phyloP scores from a whole-genome alignment of 2,113 vertebrate species.

The Tetraodon nigroviridis region DNA sequence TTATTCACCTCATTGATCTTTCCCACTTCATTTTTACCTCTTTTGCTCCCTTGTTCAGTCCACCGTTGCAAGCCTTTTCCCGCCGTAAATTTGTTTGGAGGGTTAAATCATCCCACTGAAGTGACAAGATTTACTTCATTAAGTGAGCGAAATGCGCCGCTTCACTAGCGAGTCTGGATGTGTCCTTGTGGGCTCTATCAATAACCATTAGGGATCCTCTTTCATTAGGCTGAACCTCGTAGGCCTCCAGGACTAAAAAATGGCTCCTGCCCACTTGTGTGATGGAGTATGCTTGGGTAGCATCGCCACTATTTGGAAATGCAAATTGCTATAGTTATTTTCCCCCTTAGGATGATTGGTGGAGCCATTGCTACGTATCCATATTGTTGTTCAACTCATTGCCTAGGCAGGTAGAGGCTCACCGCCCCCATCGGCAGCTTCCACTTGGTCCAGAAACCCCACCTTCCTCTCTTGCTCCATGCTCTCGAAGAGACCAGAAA shows the following conservation, averaged over 20 bases:
- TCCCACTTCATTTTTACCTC: background rate
- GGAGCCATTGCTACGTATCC: conserved; percentile 27
- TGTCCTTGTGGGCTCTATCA: conserved; percentile 60
- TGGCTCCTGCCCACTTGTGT: conserved; percentile 33
- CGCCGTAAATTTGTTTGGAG: conserved; percentile 40
- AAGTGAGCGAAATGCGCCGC: conserved; percentile 37
- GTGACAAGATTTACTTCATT: conserved; percentile 60
- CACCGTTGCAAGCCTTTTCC: background rate
- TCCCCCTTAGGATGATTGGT: conserved; percentile 33
- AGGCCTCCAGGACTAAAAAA: conserved; percentile 44
- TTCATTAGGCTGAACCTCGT: conserved; percentile 60
- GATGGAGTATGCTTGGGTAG: conserved; percentile 44
- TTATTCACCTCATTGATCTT: conserved; percentile 6
- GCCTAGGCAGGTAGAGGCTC: conserved; percentile 52
- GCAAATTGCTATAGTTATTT: conserved; percentile 51
- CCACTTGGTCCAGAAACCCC: conserved; percentile 31
- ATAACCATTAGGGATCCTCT: conserved; percentile 66
- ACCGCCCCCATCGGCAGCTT: conserved; percentile 15
- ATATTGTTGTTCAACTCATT: conserved; percentile 48
- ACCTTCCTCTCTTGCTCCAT: conserved; percentile 17
- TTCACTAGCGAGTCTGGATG: conserved; percentile 34
- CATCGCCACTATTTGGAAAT: conserved; percentile 56
- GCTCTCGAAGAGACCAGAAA: no score
- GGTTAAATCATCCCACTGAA: conserved; percentile 51
- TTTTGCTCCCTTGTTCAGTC: background rate